These are phyloP conservation scores for Ophioninae sp. DNA, from an alignment of 2,888 invertebrate species.

Conservation along the genomic window DNA sequence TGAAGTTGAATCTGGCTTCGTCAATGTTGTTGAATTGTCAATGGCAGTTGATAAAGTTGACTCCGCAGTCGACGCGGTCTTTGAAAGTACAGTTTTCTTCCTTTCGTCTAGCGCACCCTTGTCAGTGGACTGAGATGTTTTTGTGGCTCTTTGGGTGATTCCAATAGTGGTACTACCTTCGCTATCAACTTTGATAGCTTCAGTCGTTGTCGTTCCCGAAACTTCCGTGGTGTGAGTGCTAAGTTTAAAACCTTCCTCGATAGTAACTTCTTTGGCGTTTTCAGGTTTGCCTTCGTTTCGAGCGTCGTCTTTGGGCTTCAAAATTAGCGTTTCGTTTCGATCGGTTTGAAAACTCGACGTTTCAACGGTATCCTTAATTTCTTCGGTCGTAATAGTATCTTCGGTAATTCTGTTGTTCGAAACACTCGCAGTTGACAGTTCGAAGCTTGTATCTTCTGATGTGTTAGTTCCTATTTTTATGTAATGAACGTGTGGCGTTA, in stretches of 20 bases:
- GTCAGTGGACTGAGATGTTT: neutral
- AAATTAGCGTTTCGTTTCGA: neutral
- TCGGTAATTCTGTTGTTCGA: neutral
- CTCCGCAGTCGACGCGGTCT: neutral
- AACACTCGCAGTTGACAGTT: neutral
- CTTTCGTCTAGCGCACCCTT: neutral
- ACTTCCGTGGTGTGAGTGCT: neutral
- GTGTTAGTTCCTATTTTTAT: neutral
- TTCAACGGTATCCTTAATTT: neutral
- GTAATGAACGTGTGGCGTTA: neutral
- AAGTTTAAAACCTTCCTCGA: slow-evolving; percentile 11
- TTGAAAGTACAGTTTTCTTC: neutral
- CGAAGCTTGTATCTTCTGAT: neutral
- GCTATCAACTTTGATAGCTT: neutral
- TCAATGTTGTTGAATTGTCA: neutral
- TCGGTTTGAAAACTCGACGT: neutral
- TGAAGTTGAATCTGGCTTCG: neutral
- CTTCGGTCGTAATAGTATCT: neutral
- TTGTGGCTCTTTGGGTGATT: neutral
- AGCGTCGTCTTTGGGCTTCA: slow-evolving; percentile 10
- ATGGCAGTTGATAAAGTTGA: neutral
- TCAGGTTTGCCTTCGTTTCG: neutral
- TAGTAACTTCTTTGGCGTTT: neutral
- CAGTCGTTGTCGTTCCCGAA: neutral
- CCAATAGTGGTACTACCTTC: neutral